phyloP scores from a whole-genome alignment of 2,888 invertebrate species.

The Pemphredon lugubris region DNA sequence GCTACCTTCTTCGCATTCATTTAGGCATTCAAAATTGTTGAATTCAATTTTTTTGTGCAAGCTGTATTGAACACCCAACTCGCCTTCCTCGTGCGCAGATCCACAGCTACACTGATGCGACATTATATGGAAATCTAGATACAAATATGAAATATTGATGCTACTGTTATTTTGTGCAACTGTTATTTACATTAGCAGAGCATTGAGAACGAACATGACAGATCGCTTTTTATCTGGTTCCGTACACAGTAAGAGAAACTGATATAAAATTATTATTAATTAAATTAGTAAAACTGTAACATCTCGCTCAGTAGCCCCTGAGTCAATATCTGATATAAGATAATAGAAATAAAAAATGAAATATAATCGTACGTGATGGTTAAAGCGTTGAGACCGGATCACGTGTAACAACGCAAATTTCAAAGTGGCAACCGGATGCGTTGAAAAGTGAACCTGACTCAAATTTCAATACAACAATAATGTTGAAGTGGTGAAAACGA shows the following conservation, averaged over 20 bases:
- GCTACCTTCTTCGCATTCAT: constrained; percentile 92
- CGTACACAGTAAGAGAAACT: no score
- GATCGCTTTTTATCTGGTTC: no score
- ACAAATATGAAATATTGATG: background rate
- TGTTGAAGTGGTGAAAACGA: no score
- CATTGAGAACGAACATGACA: no score
- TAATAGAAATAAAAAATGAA: background rate
- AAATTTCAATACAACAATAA: no score
- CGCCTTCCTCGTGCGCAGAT: constrained; percentile 75
- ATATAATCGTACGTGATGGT: background rate
- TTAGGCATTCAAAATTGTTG: constrained; percentile 93
- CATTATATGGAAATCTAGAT: constrained; percentile 56
- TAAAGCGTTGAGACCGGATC: background rate
- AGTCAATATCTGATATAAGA: background rate
- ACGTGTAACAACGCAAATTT: background rate
- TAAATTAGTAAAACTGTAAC: no score
- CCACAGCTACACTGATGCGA: constrained; percentile 72
- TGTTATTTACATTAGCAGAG: no score
- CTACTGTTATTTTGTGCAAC: background rate
- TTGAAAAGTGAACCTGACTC: no score
- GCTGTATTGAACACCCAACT: constrained; percentile 90
- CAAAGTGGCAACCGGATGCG: background rate
- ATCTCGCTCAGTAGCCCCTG: no score
- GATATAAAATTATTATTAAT: background rate
- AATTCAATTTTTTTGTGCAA: constrained; percentile 94